These are phyloP conservation scores for Andrena camellia DNA, from an alignment of 2,888 invertebrate species.

Conservation along the genomic window DNA sequence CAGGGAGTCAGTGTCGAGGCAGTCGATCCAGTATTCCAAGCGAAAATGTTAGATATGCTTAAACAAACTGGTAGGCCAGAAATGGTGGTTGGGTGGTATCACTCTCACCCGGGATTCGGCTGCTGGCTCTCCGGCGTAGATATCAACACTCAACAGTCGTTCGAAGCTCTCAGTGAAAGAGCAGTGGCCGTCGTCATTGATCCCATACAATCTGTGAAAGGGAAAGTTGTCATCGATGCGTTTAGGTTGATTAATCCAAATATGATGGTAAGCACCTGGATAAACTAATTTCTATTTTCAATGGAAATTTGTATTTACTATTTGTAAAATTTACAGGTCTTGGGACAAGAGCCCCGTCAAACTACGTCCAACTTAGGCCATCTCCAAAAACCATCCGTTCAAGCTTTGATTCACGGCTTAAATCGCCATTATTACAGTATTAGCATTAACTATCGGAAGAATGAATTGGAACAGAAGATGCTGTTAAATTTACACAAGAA, in stretches of 20 bases:
- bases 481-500: slow-evolving; percentile 99
- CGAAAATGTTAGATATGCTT: slow-evolving; percentile 99
- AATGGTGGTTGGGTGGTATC: slow-evolving; percentile 99
- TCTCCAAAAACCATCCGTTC: slow-evolving; percentile 99
- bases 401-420: slow-evolving; percentile 99
- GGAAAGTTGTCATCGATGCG: slow-evolving; percentile 99
- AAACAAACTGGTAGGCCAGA: slow-evolving; percentile 99
- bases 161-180: slow-evolving; percentile 98
- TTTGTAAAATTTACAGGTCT: slow-evolving; percentile 78
- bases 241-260: slow-evolving; percentile 99
- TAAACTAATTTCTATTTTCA: neutral
- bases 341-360: slow-evolving; percentile 99
- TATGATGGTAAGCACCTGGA: slow-evolving; percentile 92
- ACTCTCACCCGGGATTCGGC: slow-evolving; percentile 99
- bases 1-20: slow-evolving; percentile 99
- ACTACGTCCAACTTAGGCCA: slow-evolving; percentile 99
- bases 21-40: slow-evolving; percentile 99
- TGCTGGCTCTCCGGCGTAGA: slow-evolving; percentile 99
- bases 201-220: slow-evolving; percentile 99
- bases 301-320: slow-evolving; percentile 1
- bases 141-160: slow-evolving; percentile 99
- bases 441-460: slow-evolving; percentile 99
- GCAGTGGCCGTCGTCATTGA: slow-evolving; percentile 99
- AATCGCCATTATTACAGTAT: slow-evolving; percentile 99
- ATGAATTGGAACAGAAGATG: slow-evolving; percentile 99